A percentile compares a stretch with the other conserved stretches of the same genome.
Evolutionary conservation across 2,113 vertebrate species (phyloP).

Genomic region (Pluvialis apricaria): DNA sequence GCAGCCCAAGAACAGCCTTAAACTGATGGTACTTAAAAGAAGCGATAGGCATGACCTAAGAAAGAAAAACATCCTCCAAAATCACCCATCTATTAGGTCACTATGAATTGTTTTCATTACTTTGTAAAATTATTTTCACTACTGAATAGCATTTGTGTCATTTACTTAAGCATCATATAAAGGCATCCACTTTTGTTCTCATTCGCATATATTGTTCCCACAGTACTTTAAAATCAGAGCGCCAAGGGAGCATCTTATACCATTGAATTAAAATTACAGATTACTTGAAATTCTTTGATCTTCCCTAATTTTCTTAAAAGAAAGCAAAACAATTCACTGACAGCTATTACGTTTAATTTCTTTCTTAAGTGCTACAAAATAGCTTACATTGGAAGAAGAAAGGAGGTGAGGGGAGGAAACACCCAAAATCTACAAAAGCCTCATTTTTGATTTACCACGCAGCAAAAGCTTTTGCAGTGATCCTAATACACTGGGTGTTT

Average conservation of each 20-base stretch:
- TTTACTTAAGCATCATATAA: background rate
- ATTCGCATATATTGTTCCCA: background rate
- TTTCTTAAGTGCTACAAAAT: conserved; percentile 2
- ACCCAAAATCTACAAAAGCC: background rate
- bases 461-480: background rate
- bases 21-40: background rate
- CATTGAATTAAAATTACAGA: background rate
- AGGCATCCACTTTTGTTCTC: background rate
- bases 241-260: background rate
- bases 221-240: background rate
- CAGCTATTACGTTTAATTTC: background rate
- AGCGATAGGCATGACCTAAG: background rate
- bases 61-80: background rate
- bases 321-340: background rate
- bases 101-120: background rate
- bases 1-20: background rate
- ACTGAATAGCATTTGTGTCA: background rate
- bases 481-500: background rate
- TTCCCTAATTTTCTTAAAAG: background rate
- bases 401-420: background rate
- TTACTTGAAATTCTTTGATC: conserved; percentile 1
- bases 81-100: background rate
- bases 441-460: background rate
- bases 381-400: background rate
- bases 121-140: background rate